Evolutionary conservation across 53 echinoderm and acorn worm species (phyloP).

Genomic region (Temnopleurus reevesii): DNA sequence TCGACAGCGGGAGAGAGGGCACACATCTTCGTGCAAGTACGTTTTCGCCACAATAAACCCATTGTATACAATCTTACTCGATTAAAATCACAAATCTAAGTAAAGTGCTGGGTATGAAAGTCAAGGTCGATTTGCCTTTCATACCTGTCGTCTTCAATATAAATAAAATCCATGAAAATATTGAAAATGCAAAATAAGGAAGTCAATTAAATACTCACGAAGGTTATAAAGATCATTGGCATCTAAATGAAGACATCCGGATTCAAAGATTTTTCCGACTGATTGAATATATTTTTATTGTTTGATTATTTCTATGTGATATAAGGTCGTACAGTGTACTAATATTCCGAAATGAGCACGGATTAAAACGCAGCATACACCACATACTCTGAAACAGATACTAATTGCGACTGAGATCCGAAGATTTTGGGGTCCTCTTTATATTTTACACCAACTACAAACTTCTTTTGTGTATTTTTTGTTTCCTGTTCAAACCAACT

Average conservation of each 20-base stretch:
- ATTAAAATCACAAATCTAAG: background rate
- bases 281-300: background rate
- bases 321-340: background rate
- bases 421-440: no score
- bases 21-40: background rate
- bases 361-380: background rate
- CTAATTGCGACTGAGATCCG: no score
- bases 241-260: background rate
- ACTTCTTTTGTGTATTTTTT: background rate
- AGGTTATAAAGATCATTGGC: background rate
- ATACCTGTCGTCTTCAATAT: background rate
- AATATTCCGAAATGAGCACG: background rate
- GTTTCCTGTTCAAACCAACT: background rate
- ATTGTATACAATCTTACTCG: background rate
- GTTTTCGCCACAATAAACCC: background rate
- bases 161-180: background rate
- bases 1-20: background rate
- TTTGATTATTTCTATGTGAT: background rate
- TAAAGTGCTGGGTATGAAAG: background rate
- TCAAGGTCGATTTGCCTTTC: background rate
- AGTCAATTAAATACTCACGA: background rate
- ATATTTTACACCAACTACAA: background rate
- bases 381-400: background rate
- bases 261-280: background rate
- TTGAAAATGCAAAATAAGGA: background rate